These are phyloP conservation scores for Ibycter americanus DNA, from an alignment of 2,797 vertebrate genomes.

Conservation along the genomic window DNA sequence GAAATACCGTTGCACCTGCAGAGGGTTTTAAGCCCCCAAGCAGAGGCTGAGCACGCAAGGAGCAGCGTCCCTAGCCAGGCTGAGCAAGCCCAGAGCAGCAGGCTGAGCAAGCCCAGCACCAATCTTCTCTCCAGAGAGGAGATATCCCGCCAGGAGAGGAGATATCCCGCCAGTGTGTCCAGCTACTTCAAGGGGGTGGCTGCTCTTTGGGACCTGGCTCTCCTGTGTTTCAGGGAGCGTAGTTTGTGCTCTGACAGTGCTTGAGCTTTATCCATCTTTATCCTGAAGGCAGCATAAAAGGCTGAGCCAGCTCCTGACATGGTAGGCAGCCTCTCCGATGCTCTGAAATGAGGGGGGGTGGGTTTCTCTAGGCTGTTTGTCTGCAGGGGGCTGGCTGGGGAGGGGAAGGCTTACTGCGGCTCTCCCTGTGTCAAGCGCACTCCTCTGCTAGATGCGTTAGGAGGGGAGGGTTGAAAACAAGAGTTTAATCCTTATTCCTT, in stretches of 20 bases:
- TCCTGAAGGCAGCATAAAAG: not conserved
- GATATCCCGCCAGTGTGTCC: accelerated
- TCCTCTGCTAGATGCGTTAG: not conserved
- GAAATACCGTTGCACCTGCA: not conserved
- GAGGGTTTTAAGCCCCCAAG: not conserved
- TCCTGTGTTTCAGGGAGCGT: not conserved
- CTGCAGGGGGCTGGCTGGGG: not conserved
- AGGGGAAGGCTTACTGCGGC: not conserved
- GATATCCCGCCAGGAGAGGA: not conserved
- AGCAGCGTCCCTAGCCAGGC: not conserved
- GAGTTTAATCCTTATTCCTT: not conserved
- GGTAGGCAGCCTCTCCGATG: not conserved
- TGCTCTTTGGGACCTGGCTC: not conserved
- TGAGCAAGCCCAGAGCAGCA: not conserved
- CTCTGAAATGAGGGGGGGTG: not conserved
- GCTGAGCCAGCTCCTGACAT: not conserved
- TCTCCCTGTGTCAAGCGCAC: not conserved
- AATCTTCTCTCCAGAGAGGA: not conserved
- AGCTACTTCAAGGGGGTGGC: not conserved
- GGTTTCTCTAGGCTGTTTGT: not conserved
- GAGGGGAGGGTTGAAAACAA: not conserved
- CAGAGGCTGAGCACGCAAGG: not conserved
- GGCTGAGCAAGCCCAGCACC: not conserved
- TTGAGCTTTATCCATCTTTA: not conserved
- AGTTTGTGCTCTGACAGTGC: not conserved